Evolutionary conservation across 35 echinoderm and acorn worm species (phyloP).

Genomic region (Apostichopus japonicus): DNA sequence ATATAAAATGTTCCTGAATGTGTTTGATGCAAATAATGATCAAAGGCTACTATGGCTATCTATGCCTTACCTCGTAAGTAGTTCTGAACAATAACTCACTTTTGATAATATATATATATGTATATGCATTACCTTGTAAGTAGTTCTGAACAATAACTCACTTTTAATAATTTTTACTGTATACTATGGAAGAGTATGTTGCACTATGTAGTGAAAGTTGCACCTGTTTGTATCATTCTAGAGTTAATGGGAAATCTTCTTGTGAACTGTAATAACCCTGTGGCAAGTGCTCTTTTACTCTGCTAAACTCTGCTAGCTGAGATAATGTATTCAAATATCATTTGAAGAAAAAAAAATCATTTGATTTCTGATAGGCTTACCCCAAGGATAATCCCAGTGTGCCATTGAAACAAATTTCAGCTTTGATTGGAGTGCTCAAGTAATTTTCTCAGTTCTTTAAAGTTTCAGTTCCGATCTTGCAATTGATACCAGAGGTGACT

Average conservation of each 20-base stretch:
- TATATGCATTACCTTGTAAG: too few species aligned
- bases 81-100: too few species aligned
- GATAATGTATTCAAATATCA: slow-evolving; percentile 4
- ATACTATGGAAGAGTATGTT: too few species aligned
- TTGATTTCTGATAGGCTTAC: not conserved
- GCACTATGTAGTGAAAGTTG: too few species aligned
- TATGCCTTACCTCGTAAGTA: too few species aligned
- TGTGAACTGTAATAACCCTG: not conserved
- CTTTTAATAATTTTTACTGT: too few species aligned
- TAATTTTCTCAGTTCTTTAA: not conserved
- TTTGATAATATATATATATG: too few species aligned
- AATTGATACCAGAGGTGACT: not conserved
- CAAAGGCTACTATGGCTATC: too few species aligned
- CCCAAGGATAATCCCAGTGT: not conserved
- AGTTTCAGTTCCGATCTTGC: not conserved
- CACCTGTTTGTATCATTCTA: too few species aligned
- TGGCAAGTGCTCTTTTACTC: not conserved
- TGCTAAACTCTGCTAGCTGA: not conserved
- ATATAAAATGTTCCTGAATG: too few species aligned
- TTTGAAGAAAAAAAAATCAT: not conserved
- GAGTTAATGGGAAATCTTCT: not conserved
- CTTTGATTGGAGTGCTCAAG: not conserved
- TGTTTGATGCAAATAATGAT: too few species aligned
- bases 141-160: too few species aligned
- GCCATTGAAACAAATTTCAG: not conserved